Evolutionary conservation across 1,140 invertebrate species (phyloP).

Genomic region (Paraescarpia echinospica): DNA sequence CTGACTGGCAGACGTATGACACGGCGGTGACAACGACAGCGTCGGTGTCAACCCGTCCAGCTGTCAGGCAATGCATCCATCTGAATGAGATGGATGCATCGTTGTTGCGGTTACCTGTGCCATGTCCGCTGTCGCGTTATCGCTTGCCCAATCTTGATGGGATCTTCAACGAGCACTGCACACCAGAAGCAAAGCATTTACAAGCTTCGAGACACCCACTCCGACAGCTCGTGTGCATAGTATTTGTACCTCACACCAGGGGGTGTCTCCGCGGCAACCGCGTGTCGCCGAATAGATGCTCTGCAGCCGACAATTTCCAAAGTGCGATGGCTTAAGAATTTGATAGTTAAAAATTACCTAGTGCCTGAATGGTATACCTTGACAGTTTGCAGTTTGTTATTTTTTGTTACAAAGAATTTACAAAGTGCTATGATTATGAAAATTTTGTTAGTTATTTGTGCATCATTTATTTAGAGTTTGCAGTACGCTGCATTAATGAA

Average conservation of each 20-base stretch:
- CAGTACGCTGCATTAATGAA: neutral
- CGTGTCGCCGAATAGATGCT: neutral
- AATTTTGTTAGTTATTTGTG: neutral
- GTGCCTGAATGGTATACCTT: neutral
- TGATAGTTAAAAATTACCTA: neutral
- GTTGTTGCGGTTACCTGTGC: neutral
- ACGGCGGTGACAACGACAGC: neutral
- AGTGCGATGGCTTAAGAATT: neutral
- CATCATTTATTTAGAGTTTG: neutral
- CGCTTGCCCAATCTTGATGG: neutral
- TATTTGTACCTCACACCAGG: slow-evolving; percentile 4
- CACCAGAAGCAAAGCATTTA: neutral
- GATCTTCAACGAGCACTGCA: neutral
- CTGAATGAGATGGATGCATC: neutral
- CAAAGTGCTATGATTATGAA: neutral
- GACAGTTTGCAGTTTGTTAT: neutral
- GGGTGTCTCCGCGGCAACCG: neutral
- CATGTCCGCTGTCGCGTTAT: neutral
- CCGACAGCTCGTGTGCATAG: neutral
- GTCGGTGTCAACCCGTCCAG: neutral
- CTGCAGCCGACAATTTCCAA: neutral
- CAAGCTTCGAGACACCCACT: neutral
- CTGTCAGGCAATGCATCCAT: neutral
- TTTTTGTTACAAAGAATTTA: neutral
- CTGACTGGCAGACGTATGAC: neutral